phyloP scores from a whole-genome alignment of 2,797 vertebrate genomes.

The Diglossa cyanea region DNA sequence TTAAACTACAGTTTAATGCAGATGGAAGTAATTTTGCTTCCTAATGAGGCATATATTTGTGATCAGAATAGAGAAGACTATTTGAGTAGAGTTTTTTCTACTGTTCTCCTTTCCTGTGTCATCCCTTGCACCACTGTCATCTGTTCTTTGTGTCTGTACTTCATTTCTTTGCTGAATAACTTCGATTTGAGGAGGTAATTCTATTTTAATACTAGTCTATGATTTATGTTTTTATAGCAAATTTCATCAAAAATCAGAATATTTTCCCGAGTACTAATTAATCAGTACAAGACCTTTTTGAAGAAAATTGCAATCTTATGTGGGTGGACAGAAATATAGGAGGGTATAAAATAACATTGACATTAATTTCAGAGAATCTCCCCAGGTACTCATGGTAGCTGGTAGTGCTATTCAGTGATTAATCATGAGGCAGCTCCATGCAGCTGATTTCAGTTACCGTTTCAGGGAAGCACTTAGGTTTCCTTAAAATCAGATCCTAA shows the following conservation, averaged over 20 bases:
- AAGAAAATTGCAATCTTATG: background rate
- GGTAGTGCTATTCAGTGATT: background rate
- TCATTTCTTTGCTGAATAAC: slow-evolving; percentile 20
- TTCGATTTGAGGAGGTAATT: background rate
- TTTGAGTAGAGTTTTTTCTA: background rate
- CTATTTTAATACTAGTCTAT: background rate
- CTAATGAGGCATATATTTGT: background rate
- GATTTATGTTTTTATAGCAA: background rate
- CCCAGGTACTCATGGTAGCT: background rate
- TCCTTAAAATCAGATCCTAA: background rate
- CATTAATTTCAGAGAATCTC: background rate
- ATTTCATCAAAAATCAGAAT: background rate
- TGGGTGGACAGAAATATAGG: background rate
- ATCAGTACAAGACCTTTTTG: slow-evolving; percentile 11
- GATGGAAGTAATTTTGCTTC: background rate
- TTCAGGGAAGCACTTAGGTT: background rate
- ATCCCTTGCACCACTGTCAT: background rate
- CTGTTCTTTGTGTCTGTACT: background rate
- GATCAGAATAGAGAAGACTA: background rate
- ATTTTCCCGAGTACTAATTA: background rate
- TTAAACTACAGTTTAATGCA: background rate
- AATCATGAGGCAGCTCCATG: background rate
- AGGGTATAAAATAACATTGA: background rate
- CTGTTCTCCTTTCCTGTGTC: background rate
- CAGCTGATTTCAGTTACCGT: background rate